Evolutionary conservation across 2,888 invertebrate species (phyloP), one percentile per base, ranked within the genome.

Genomic region (Byasa hedistus): DNA sequence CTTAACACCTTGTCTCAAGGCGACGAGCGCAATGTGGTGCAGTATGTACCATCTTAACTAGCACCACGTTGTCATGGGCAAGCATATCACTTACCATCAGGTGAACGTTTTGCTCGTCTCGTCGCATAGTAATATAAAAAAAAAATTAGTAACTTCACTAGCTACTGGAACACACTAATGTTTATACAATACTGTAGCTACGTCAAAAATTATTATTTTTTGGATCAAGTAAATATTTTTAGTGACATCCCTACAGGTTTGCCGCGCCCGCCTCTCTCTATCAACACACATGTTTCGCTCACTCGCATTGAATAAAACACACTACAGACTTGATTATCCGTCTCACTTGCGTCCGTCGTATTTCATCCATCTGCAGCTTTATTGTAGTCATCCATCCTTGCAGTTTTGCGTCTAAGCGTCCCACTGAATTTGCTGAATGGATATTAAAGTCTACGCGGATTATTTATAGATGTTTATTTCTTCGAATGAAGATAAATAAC

Each of bases 321-420:
- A 57, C 61, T 62, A 57, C 57, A 27, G 57, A 57, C 54, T 66
- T 59, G n/a, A 66, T 66, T 62, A 59, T 32, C 17, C 62, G 58
- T 62, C 55, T 62, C 59, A 22, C 54, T 57, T 44, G 66, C 52
- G 39, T 57, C 66, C 23, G 39, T 55, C 62, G 55, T 58, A 54
- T 32, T 58, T 63, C 62, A 66, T 66, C 51, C 32, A 27, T 59
- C 27, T 55, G 51, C 54, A 21, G 57, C 57, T 63, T 57, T 58
- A 61, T 61, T 57, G 22, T 36, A 51, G 55, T 51, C 51, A 51
- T 65, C 24, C 39, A 60, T 65, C 51, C 22, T 57, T 19, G n/a
- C 57, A 57, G 36, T 39, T 39, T 27, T 52, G 51, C 17, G 23
- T 59, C 32, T 17, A 19, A 61, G n/a, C 61, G 66, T 66, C 54